Base-by-base conservation (phyloP, 2,888 invertebrate genomes). In the Himalopsyche japonica region DNA sequence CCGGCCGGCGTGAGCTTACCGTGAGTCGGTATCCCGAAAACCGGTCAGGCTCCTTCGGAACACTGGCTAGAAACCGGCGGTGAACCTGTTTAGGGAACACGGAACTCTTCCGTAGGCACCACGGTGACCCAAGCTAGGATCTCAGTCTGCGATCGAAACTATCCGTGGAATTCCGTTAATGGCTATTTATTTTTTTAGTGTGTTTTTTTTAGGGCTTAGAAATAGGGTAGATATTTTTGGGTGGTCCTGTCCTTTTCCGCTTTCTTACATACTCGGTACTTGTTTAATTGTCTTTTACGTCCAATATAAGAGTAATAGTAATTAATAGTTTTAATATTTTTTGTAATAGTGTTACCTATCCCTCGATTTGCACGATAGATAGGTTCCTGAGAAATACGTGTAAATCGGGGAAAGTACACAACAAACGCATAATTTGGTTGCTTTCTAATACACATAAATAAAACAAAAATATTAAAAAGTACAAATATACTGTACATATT, bases 1-100 rank as follows among this genome's bases (percentile, higher is more conserved):
- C 7, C 57, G 20, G 3, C 57, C 57, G 8, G 7, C 20, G n/a
- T 20, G 24, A 57, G 57, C 57, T n/a, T 57, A 57, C 57, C 57
- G n/a, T 49, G 37, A 37, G 20, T n/a, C 49, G 1, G 82, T 82
- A 77, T 49, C 82, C 64, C 82, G 77, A 82, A 82, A 82, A 82
- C 82, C 82, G 82, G 82, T 82, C 82, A 82, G 57, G 20, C 57
- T n/a, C 57, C 57, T 57, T 20, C 24, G 57, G 57, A 57, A 57
- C 20, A 57, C 57, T 24, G 24, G 57, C 57, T 57, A 57, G 57
- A 57, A 8, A n/a, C 4, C 57, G 57, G 20, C 57, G 12, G 2
- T n/a, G 57, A 57, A 57, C 57, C 57, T 57, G 57, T 57, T 57
- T 24, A 24, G 24, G 57, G 20, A 57, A 57, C 5, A 20, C 57